These are phyloP conservation scores for Bombus picipes DNA, from an alignment of 1,140 invertebrate species.

Conservation along the genomic window DNA sequence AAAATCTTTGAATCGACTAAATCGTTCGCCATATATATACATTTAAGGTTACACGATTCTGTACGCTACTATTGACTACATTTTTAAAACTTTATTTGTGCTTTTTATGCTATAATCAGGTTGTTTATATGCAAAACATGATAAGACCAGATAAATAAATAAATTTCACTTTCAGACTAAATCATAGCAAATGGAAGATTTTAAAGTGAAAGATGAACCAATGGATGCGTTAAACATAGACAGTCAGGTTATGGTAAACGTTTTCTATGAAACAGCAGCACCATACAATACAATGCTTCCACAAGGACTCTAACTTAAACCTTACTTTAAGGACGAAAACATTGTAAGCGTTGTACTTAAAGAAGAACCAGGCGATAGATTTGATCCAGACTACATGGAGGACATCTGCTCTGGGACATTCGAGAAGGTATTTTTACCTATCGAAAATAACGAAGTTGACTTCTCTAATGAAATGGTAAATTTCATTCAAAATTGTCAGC, in stretches of 20 bases:
- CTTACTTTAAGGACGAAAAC: conserved; percentile 78
- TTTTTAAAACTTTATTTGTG: conserved; percentile 43
- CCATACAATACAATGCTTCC: conserved; percentile 53
- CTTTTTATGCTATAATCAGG: conserved; percentile 27
- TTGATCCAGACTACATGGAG: conserved; percentile 79
- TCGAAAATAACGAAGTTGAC: conserved; percentile 79
- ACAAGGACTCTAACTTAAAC: conserved; percentile 65
- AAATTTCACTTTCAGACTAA: conserved; percentile 64
- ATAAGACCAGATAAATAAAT: conserved; percentile 35
- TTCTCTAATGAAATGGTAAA: conserved; percentile 81
- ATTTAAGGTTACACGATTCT: conserved; percentile 59
- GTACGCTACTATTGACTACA: conserved; percentile 51
- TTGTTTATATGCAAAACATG: neutral
- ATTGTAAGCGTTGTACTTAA: conserved; percentile 79
- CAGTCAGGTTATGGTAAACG: conserved; percentile 76
- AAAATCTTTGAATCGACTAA: neutral
- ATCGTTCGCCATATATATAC: neutral
- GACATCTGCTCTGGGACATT: conserved; percentile 80
- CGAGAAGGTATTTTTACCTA: conserved; percentile 80
- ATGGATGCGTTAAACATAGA: conserved; percentile 71
- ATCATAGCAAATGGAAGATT: conserved; percentile 68
- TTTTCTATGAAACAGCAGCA: conserved; percentile 69
- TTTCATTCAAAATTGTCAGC: conserved; percentile 11
- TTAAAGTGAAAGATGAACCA: conserved; percentile 69
- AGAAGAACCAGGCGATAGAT: conserved; percentile 77